Percentiles rank a stretch among this genome's conserved stretches.
phyloP scores from a whole-genome alignment of 2,888 invertebrate genomes.

The Scaptomyza tumidula region DNA sequence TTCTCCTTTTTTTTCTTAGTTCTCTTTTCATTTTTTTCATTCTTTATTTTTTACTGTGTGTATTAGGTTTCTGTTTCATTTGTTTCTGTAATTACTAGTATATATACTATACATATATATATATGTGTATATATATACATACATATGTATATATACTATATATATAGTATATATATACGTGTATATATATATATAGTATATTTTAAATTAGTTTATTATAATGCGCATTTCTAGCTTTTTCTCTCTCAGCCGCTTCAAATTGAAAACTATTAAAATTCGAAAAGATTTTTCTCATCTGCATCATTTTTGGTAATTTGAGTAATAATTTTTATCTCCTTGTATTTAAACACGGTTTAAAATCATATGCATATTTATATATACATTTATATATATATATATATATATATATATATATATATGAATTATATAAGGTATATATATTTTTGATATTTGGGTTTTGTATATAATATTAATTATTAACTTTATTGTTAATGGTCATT shows the following conservation, averaged over 20 bases:
- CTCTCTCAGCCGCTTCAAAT: conserved; percentile 43
- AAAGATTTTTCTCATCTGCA: conserved; percentile 46
- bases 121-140: conserved; percentile 28
- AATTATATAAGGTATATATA: conserved; percentile 29
- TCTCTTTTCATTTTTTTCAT: conserved; percentile 21
- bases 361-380: conserved; percentile 54
- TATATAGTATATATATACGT: conserved; percentile 45
- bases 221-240: conserved; percentile 62
- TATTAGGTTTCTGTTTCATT: conserved; percentile 37
- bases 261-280: conserved; percentile 72
- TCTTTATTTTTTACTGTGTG: conserved; percentile 34
- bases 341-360: conserved; percentile 56
- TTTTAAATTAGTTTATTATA: conserved; percentile 72
- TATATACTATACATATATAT: conserved; percentile 48
- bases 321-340: neutral
- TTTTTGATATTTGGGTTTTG: conserved; percentile 30
- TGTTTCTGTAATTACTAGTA: conserved; percentile 48
- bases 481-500: conserved; percentile 74
- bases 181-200: conserved; percentile 46
- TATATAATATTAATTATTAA: conserved; percentile 59
- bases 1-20: conserved; percentile 34
- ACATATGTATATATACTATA: conserved; percentile 48
- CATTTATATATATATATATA: conserved; percentile 30
- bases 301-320: conserved; percentile 29
- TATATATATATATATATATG: neutral